Conservation (phyloP, 2,113 vertebrate genomes). For the Sitta europaea region DNA sequence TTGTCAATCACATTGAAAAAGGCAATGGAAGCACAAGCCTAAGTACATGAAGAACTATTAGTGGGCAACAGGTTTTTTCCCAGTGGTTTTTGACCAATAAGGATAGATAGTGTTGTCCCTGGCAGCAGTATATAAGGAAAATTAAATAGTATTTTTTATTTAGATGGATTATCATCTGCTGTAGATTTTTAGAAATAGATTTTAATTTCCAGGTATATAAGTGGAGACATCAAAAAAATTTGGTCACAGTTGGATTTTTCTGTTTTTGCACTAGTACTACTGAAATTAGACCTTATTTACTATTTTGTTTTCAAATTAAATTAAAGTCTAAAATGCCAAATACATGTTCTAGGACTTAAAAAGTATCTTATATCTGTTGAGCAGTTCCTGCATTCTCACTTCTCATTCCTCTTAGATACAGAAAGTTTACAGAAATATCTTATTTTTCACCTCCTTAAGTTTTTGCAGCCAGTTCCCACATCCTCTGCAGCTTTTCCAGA, state of each 20-base stretch:
- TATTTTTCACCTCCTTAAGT: not conserved
- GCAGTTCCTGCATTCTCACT: not conserved
- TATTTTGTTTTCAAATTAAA: not conserved
- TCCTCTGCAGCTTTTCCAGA: not conserved
- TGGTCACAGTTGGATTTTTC: not conserved
- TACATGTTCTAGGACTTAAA: not conserved
- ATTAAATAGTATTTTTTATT: not conserved
- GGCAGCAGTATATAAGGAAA: not conserved
- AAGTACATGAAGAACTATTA: not conserved
- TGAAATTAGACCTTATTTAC: not conserved
- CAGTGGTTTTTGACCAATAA: not conserved
- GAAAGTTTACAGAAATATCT: not conserved
- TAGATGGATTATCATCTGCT: not conserved
- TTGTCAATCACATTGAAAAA: not conserved
- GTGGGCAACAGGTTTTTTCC: not conserved
- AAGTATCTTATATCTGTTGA: not conserved
- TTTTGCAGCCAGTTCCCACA: not conserved
- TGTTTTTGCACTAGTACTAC: not conserved
- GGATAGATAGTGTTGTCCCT: not conserved
- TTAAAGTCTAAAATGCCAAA: not conserved
- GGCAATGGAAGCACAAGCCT: not conserved
- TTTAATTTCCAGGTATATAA: not conserved
- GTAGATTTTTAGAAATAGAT: not conserved
- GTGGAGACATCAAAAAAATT: not conserved
- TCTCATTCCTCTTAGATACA: not conserved